Evolutionary conservation across 2,888 invertebrate genomes (phyloP).

Genomic region (Cacoxenus indagator): DNA sequence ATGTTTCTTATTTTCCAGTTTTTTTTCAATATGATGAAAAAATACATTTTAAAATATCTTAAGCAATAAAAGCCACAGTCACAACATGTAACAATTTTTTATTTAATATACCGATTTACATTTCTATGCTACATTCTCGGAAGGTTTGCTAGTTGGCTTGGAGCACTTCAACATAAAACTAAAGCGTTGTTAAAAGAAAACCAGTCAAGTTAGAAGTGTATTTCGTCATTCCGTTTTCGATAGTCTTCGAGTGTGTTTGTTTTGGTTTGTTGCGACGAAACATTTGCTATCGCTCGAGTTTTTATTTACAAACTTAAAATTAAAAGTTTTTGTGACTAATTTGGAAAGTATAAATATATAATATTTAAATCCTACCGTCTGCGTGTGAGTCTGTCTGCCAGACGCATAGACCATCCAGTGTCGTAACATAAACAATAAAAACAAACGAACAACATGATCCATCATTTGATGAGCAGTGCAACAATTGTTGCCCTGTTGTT

Average conservation of each 20-base stretch:
- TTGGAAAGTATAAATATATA: too few species aligned
- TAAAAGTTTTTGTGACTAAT: not conserved
- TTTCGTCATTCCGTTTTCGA: not conserved
- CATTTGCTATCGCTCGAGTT: not conserved
- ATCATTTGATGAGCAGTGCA: slow-evolving; percentile 39
- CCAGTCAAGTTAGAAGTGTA: not conserved
- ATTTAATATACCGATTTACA: too few species aligned
- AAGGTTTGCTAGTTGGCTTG: too few species aligned
- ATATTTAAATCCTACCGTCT: not conserved
- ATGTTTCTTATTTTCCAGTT: too few species aligned
- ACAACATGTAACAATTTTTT: too few species aligned
- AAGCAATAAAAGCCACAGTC: too few species aligned
- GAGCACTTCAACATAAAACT: not conserved
- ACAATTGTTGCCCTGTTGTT: slow-evolving; percentile 59
- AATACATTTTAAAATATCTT: too few species aligned
- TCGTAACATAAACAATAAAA: slow-evolving; percentile 17
- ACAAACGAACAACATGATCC: slow-evolving; percentile 21
- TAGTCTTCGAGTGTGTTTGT: not conserved
- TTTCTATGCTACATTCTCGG: too few species aligned
- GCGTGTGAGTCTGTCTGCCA: not conserved
- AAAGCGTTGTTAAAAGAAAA: not conserved
- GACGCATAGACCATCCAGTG: not conserved
- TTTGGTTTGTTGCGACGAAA: not conserved
- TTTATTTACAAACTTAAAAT: not conserved
- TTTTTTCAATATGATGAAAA: too few species aligned